Evolutionary conservation across 2,113 vertebrate genomes (phyloP), one percentile per base, ranked within the genome.

Genomic region (Octodon degus): DNA sequence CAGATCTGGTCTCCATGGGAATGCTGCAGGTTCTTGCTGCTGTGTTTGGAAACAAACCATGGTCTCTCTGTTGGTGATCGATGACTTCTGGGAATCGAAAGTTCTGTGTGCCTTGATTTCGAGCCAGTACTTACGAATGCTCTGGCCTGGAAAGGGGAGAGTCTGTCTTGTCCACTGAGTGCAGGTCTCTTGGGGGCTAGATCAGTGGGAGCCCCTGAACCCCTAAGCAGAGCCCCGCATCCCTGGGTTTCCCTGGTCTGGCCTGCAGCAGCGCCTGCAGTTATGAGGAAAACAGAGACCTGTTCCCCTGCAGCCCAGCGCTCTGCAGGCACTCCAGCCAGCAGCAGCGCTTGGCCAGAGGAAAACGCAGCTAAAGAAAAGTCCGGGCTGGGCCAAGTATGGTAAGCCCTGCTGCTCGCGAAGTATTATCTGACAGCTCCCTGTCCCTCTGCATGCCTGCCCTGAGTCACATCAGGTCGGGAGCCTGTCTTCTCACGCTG

Each of bases 231-330:
- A 98, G 98, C 97, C 97, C 95, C 98, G 98, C 98, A 95, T 97
- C 98, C 55, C 12, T 24, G 93, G 96, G 97, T 98, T 98, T 98
- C 68, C 83, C 96, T 97, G 60, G 96, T 10, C 95, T 97, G 97
- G 96, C 97, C 97, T 97, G 97, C 95, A 97, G 97, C 97, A 47
- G 79, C 92, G 68, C 79, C 96, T 98, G 96, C 93, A 94, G 20
- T 98, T 98, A 97, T 97, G 97, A 97, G 97, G 96, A 98, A 98
- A 98, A 98, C 98, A 98, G 98, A 98, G 98, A 92, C 91, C 98
- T 0, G 34, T 97, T 98, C 98, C 97, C 98, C 97, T 94, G 34
- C 68, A 90, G 97, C 85, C 84, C 95, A 97, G 97, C 95, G 95
- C 98, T 97, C 96, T 83, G 92, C 97, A 98, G 98, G 97, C 97